Conservation (phyloP, 2,113 vertebrate species). For the Gadus macrocephalus region DNA sequence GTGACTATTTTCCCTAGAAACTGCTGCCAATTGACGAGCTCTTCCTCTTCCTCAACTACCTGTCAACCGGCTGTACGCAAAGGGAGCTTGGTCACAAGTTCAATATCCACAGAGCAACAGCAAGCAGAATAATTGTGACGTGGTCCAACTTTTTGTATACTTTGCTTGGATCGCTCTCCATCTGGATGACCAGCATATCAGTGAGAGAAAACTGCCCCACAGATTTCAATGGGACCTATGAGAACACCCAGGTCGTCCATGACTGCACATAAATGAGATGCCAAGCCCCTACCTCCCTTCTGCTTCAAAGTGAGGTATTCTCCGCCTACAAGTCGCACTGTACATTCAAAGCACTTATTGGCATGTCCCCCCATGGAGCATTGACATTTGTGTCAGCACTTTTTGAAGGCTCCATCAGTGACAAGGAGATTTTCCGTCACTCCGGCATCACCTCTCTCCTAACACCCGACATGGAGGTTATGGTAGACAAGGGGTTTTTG, state of each 20-base stretch:
- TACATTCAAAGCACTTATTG: too few relatives aligned
- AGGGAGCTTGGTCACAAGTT: slow-evolving; percentile 21
- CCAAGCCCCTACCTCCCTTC: neutral
- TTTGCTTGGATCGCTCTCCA: neutral
- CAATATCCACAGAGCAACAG: slow-evolving; percentile 16
- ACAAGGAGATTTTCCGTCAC: too few relatives aligned
- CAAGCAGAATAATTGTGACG: slow-evolving; percentile 12
- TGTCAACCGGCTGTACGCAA: slow-evolving; percentile 1
- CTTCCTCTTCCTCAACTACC: neutral
- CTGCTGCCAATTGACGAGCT: slow-evolving; percentile 1
- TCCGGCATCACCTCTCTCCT: too few relatives aligned
- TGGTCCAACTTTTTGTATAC: neutral
- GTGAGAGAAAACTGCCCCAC: neutral
- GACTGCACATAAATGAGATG: neutral
- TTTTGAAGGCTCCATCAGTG: too few relatives aligned
- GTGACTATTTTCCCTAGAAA: neutral
- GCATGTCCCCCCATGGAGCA: too few relatives aligned
- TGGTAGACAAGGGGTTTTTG: too few relatives aligned
- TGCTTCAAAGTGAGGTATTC: neutral
- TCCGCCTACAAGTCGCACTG: neutral
- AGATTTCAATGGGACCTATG: neutral
- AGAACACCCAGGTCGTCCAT: neutral
- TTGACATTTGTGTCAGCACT: too few relatives aligned
- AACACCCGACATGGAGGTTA: too few relatives aligned
- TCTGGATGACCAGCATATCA: neutral